Evolutionary conservation across 2,797 vertebrate genomes (phyloP).

Genomic region (Halcyon badia): DNA sequence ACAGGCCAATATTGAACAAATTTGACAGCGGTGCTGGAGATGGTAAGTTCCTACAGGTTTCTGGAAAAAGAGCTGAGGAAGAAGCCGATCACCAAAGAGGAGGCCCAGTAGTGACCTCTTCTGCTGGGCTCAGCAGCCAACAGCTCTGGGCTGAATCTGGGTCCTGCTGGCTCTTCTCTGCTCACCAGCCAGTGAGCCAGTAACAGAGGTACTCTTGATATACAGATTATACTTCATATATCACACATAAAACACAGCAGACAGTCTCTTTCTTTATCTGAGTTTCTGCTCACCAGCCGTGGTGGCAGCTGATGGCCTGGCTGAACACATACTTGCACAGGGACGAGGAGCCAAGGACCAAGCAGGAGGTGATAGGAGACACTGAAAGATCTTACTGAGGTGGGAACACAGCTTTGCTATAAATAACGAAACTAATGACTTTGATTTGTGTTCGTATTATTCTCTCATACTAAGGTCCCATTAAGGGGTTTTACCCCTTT

Average conservation of each 20-base stretch:
- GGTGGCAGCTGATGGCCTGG: not conserved
- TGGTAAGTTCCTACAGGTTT: not conserved
- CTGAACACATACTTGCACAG: fast-evolving
- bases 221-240: not conserved
- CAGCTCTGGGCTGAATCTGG: fast-evolving
- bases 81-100: fast-evolving
- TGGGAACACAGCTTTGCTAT: not conserved
- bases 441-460: not conserved
- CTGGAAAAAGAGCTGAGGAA: not conserved
- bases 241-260: not conserved
- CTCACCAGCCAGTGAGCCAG: fast-evolving
- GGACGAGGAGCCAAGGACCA: not conserved
- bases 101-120: not conserved
- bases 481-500: not conserved
- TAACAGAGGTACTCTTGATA: not conserved
- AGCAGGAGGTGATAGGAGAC: fast-evolving
- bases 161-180: not conserved
- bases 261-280: not conserved
- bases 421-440: not conserved
- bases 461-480: not conserved
- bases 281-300: not conserved
- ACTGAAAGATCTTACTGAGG: not conserved
- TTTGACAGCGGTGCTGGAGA: not conserved
- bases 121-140: not conserved
- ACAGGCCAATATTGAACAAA: not conserved